Base-by-base conservation (phyloP, 2,888 invertebrate genomes). In the Chironomus tentans region DNA sequence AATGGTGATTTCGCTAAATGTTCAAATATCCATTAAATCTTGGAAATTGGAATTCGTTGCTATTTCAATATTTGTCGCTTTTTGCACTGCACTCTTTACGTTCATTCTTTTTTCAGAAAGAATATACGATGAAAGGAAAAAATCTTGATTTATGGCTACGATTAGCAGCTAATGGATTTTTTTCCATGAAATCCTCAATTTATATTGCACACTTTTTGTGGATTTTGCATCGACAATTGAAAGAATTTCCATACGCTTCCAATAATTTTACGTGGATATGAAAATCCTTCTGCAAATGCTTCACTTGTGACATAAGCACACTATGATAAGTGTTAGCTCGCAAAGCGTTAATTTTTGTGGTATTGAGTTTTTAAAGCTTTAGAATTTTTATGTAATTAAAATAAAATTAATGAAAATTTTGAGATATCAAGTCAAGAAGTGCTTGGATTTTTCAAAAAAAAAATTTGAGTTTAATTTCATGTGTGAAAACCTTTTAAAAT, bases 161-260 rank as follows among this genome's bases (percentile, higher is more conserved):
- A 72, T 72, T 72, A 72, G 62, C 46, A 13, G 62, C 72, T 72
- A 72, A 72, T 72, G 72, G 72, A 72, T 72, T 72, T 72, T 72
- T 72, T 62, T 24, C 68, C 68, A 21, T 65, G 46, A 72, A 72
- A 62, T 28, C 72, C 72, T 50, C 72, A 72, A 72, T 72, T 72
- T 72, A 72, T 72, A 50, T 72, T 61, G 50, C 72, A 62, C 62
- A 50, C 18, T 50, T 62, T 62, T 72, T 61, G 62, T 7, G 71
- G 47, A 50, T 50, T 71, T 71, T 48, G 28, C 72, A 24, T 72
- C 50, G 61, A 62, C 61, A 38, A 72, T 56, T 21, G 62, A 24
- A 50, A 72, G 72, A 72, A 72, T 72, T 72, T 72, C 72, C 72
- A 72, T 72, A 61, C 61, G 50, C n/a, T 72, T 62, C 62, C 72